Evolutionary conservation across 37 sponge, comb jelly and placozoan genomes (phyloP), one percentile per base, ranked within the genome.

Genomic region (Eunapius fragilis): DNA sequence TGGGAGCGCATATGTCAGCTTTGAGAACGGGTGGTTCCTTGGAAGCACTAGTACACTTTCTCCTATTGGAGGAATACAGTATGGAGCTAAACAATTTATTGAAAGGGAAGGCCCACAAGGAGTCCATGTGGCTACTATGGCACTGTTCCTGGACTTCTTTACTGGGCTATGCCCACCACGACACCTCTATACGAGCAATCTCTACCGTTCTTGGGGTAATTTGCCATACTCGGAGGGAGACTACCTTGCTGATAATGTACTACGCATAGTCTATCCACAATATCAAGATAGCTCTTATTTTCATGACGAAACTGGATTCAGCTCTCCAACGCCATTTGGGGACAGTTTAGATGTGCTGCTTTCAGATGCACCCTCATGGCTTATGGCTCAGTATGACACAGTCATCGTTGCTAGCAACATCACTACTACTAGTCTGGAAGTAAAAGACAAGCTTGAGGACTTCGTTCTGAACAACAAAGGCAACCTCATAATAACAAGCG

Each of bases 251-350:
- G 89, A 89, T 37, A 74, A 68, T n/a, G 27, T 89, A 17, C 67
- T 89, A 26, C 85, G 84, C 58, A 19, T 84, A 74, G 71, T 89
- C 69, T 89, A 89, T 69, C 89, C 89, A 31, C 48, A 26, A 34
- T 89, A 89, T 31, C 89, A 89, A 82, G 89, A 89, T 50, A 71
- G 80, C 33, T 89, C 89, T 2, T 89, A 84, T 74, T 89, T 89
- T 79, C 89, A 89, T 69, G 84, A 89, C 33, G 89, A 89, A 70
- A 83, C 78, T 73, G 89, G 89, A 6, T 41, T 83, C 14, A 89
- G 89, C 30, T 89, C 89, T 14, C 72, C 89, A 28, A 89, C 89
- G 36, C 89, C 89, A 17, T 89, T 83, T 71, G 84, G 89, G 36
- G 89, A 89, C 48, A 38, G 31, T n/a, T 23, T 89, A 67, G 89